phyloP scores from a whole-genome alignment of 2,888 invertebrate genomes.

The Chrysomela aeneicollis region DNA sequence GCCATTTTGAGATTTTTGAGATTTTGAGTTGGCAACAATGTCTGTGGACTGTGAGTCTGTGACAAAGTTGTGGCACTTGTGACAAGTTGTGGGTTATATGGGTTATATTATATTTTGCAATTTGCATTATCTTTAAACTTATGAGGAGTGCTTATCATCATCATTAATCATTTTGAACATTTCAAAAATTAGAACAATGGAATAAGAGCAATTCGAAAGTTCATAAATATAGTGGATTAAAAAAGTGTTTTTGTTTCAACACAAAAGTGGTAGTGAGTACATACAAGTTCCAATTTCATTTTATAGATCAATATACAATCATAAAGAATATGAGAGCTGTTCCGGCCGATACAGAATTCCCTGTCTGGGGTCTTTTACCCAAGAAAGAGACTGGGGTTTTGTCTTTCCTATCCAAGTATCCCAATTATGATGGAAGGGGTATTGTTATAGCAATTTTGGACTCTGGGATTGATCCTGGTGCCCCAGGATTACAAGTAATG shows the following conservation, averaged over 20 bases:
- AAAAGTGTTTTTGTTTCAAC: too few relatives aligned
- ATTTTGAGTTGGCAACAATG: too few relatives aligned
- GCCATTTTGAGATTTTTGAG: too few relatives aligned
- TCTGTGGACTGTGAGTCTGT: too few relatives aligned
- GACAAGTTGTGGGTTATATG: too few relatives aligned
- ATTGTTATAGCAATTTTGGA: constrained; percentile 95
- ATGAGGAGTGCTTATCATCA: too few relatives aligned
- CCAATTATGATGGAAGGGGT: constrained; percentile 89
- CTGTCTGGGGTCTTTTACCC: constrained; percentile 85
- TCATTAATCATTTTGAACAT: too few relatives aligned
- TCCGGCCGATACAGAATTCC: constrained; percentile 66
- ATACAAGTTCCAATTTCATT: constrained; percentile 22
- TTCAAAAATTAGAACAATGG: neutral
- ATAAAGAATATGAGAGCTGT: constrained; percentile 39
- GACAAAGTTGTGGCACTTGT: too few relatives aligned
- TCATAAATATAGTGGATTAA: neutral
- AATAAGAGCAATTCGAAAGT: neutral
- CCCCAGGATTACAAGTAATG: constrained; percentile 87
- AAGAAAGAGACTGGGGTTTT: constrained; percentile 94
- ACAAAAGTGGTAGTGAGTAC: neutral
- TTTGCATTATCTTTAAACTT: too few relatives aligned
- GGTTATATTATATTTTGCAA: too few relatives aligned
- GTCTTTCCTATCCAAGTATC: constrained; percentile 87
- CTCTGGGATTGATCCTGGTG: constrained; percentile 97
- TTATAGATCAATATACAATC: too few relatives aligned